Base-by-base conservation (phyloP, 2,113 vertebrate genomes). In the Hymenochirus boettgeri region DNA sequence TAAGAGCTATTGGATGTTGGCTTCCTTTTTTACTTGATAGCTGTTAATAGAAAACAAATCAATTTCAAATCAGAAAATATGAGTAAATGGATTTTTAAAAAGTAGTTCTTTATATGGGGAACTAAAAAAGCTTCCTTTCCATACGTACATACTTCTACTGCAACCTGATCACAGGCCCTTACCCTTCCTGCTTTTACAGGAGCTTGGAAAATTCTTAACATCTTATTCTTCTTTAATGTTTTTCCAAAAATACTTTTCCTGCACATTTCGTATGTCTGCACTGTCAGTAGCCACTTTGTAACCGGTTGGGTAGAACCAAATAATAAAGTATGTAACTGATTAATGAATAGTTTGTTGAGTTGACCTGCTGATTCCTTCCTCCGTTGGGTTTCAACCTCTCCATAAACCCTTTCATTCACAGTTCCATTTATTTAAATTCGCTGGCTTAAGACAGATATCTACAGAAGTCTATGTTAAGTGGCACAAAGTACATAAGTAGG, bases 221-320 rank as follows among this genome's bases (percentile, higher is more conserved):
- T 48, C 46, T 48, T 13, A 35, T 42, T 48, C 19, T 47, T 47
- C 51, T 54, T 29, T 54, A 54, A 54, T 54, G 52, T 18, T 54
- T 27, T 54, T 29, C 52, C 25, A 54, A 17, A 54, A 54, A 54
- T 29, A 29, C 52, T 54, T 54, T 54, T 54, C 27, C 29, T 5
- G 15, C 52, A 54, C 25, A 54, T 54, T 54, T 54, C 52, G 29
- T 29, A 26, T 2, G 51, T 54, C 52, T 54, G 52, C 25, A 29
- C 52, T 54, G 52, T 54, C 52, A 27, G 48, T 52, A 52, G 26
- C 24, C 52, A 54, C 52, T 54, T 54, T 54, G 52, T 54, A 54
- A 27, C 52, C 26, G 18, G 25, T 27, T 29, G 25, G 24, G 27
- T 24, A 54, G 15, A 54, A 54, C 12, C 52, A 54, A 54, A 54